phyloP scores from a whole-genome alignment of 2,797 vertebrate genomes.

The Psittacula echo region DNA sequence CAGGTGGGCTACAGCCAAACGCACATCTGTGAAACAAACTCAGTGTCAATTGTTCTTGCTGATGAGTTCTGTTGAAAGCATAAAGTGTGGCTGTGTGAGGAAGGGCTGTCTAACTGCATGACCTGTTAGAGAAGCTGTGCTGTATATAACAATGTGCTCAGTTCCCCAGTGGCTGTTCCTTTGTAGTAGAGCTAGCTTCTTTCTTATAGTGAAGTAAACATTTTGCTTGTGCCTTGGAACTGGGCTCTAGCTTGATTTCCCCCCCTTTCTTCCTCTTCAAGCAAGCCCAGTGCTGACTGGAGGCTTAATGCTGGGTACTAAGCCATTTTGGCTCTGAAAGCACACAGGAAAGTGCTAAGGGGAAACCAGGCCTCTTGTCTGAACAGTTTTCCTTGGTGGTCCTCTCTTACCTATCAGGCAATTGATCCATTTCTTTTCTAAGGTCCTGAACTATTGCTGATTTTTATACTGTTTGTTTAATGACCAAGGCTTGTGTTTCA shows the following conservation, averaged over 20 bases:
- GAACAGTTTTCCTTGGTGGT: constrained; percentile 21
- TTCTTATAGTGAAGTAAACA: constrained; percentile 40
- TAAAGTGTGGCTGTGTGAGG: not conserved
- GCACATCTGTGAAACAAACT: not conserved
- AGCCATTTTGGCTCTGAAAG: constrained; percentile 55
- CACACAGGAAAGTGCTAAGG: constrained; percentile 56
- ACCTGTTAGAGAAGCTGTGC: constrained; percentile 59
- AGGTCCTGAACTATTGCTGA: constrained; percentile 53
- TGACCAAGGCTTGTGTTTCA: constrained; percentile 71
- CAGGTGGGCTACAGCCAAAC: not conserved
- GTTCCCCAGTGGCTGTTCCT: constrained; percentile 32
- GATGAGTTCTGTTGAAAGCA: not conserved
- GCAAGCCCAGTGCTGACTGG: constrained; percentile 42
- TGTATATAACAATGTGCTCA: constrained; percentile 18
- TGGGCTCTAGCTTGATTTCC: constrained; percentile 59
- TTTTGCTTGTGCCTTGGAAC: constrained; percentile 72
- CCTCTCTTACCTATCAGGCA: constrained; percentile 28
- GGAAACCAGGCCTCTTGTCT: constrained; percentile 48
- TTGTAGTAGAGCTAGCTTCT: constrained; percentile 22
- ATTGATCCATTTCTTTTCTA: constrained; percentile 51
- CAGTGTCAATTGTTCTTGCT: not conserved
- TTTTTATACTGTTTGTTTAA: constrained; percentile 73
- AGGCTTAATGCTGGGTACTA: constrained; percentile 32
- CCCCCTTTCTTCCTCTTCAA: constrained; percentile 16
- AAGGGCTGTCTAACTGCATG: constrained; percentile 52